Percentiles rank a stretch among this genome's conserved stretches.
Evolutionary conservation across 2,113 vertebrate species (phyloP).

Genomic region (Stegastes partitus): DNA sequence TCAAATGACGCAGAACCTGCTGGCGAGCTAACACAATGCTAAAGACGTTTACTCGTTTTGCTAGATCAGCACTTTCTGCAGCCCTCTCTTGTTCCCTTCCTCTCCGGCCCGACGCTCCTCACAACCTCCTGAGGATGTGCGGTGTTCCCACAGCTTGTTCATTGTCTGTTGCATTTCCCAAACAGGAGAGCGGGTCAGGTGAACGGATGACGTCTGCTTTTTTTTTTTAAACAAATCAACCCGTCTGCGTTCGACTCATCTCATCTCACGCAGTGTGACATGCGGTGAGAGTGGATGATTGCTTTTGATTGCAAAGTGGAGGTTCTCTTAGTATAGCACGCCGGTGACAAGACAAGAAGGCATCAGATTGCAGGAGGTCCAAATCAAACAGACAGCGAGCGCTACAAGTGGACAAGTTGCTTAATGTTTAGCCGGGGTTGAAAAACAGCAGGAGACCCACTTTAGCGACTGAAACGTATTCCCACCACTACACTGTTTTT

Average conservation of each 20-base stretch:
- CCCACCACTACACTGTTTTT: too few species aligned
- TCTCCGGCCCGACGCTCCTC: neutral
- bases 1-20: neutral
- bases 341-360: too few species aligned
- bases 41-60: neutral
- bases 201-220: neutral
- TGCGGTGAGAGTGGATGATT: neutral
- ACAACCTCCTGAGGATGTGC: neutral
- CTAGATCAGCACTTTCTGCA: neutral
- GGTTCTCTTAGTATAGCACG: neutral
- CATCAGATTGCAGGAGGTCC: too few species aligned
- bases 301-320: neutral
- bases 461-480: too few species aligned
- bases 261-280: neutral
- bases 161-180: neutral
- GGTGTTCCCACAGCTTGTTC: neutral
- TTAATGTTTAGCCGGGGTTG: too few species aligned
- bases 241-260: neutral
- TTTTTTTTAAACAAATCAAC: neutral
- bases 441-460: too few species aligned
- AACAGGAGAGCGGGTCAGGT: neutral
- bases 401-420: too few species aligned
- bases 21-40: neutral
- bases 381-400: too few species aligned
- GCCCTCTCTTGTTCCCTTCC: neutral